Evolutionary conservation across 2,888 invertebrate genomes (phyloP).

Genomic region (Orchestes rusci): DNA sequence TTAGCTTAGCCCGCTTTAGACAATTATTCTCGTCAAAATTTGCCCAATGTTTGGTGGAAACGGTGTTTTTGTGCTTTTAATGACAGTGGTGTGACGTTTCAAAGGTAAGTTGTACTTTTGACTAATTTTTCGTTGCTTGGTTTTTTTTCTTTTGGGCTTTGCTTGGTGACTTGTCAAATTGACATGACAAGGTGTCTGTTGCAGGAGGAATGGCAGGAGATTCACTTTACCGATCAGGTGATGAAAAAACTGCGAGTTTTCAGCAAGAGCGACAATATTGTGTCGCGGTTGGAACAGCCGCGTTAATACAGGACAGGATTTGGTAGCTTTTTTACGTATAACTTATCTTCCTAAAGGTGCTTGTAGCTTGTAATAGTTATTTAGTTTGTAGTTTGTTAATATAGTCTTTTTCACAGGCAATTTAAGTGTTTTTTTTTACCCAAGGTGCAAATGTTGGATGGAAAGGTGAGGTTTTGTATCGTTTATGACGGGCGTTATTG

Average conservation of each 20-base stretch:
- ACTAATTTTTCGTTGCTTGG: no score
- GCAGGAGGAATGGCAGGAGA: conserved; percentile 14
- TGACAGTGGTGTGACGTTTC: no score
- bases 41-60: background rate
- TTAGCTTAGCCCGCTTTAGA: background rate
- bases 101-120: no score
- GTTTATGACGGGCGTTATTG: no score
- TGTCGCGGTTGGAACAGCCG: conserved; percentile 5
- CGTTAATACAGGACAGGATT: conserved; percentile 4
- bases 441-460: conserved; percentile 2
- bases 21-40: background rate
- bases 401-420: background rate
- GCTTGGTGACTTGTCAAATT: no score
- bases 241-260: conserved; percentile 13
- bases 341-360: no score
- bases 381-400: background rate
- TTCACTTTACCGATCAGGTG: conserved; percentile 11
- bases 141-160: no score
- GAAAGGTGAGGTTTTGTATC: no score
- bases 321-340: no score
- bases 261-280: background rate
- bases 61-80: background rate
- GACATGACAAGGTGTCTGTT: no score
- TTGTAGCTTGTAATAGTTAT: no score
- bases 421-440: background rate